phyloP scores from a whole-genome alignment of 2,888 invertebrate species.

The Acanthoscelides obtectus region DNA sequence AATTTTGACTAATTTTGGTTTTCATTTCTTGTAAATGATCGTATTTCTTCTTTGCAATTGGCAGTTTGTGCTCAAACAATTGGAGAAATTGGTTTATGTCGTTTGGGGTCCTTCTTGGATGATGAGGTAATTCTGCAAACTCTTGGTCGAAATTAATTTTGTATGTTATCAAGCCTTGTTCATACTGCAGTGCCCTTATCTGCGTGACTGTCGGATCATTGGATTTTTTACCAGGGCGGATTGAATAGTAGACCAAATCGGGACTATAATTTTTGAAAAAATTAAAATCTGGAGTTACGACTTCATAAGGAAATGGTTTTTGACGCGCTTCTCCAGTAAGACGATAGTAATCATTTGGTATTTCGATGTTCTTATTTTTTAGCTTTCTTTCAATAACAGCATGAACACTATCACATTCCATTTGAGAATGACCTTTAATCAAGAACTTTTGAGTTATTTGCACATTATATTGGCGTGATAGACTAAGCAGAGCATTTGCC shows the following conservation, averaged over 20 bases:
- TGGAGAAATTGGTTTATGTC: background rate
- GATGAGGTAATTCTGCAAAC: slow-evolving; percentile 6
- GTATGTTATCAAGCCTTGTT: slow-evolving; percentile 7
- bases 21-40: slow-evolving; percentile 12
- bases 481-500: too few relatives aligned
- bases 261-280: slow-evolving; percentile 13
- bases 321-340: slow-evolving; percentile 16
- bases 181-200: slow-evolving; percentile 14
- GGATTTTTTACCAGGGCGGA: slow-evolving; percentile 15
- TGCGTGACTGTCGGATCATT: slow-evolving; percentile 16
- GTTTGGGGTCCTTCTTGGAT: background rate
- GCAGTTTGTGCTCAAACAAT: slow-evolving; percentile 1
- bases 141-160: slow-evolving; percentile 10
- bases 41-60: slow-evolving; percentile 7
- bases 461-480: slow-evolving; percentile 2
- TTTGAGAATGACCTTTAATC: slow-evolving; percentile 22
- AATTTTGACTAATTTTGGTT: slow-evolving; percentile 5
- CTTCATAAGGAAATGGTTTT: slow-evolving; percentile 14
- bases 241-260: slow-evolving; percentile 10
- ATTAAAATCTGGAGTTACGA: slow-evolving; percentile 8
- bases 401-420: slow-evolving; percentile 25
- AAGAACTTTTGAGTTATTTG: slow-evolving; percentile 19
- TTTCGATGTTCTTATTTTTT: slow-evolving; percentile 17
- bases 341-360: slow-evolving; percentile 19
- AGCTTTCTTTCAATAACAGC: slow-evolving; percentile 20